These are phyloP conservation scores for Protobothrops mucrosquamatus DNA, from an alignment of 2,113 vertebrate genomes.

Conservation along the genomic window DNA sequence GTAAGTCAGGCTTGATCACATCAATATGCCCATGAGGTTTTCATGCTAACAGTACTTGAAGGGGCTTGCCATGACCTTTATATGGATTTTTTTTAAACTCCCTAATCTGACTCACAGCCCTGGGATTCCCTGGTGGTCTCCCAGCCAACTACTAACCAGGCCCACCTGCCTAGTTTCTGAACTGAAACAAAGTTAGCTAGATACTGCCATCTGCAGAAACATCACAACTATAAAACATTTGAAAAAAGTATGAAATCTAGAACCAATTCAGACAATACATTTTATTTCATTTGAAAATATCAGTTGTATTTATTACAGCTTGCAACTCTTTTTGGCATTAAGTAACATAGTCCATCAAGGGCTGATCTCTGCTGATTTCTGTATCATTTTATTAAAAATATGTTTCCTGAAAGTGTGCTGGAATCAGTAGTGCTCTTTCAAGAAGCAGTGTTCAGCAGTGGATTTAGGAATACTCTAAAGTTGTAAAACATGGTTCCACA, in stretches of 20 bases:
- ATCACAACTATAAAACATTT: background rate
- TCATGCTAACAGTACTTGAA: background rate
- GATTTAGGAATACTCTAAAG: background rate
- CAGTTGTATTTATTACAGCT: background rate
- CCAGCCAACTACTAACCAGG: background rate
- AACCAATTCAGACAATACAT: background rate
- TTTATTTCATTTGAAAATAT: background rate
- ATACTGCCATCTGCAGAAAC: background rate
- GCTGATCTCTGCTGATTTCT: background rate
- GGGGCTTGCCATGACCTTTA: background rate
- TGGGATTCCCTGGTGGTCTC: background rate
- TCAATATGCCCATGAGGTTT: background rate
- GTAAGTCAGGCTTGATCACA: background rate
- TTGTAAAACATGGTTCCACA: background rate
- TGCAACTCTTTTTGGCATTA: background rate
- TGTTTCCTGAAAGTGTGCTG: background rate
- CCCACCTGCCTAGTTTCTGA: background rate
- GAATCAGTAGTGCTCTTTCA: background rate
- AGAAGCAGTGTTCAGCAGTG: background rate
- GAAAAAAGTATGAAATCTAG: background rate
- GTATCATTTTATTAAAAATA: background rate
- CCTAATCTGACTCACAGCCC: background rate
- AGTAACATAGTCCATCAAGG: background rate
- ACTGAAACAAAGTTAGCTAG: background rate
- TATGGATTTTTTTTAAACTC: background rate